Percentiles rank a stretch among this genome's conserved stretches.
phyloP scores from a whole-genome alignment of 1,140 invertebrate species.

The Euwallacea similis region DNA sequence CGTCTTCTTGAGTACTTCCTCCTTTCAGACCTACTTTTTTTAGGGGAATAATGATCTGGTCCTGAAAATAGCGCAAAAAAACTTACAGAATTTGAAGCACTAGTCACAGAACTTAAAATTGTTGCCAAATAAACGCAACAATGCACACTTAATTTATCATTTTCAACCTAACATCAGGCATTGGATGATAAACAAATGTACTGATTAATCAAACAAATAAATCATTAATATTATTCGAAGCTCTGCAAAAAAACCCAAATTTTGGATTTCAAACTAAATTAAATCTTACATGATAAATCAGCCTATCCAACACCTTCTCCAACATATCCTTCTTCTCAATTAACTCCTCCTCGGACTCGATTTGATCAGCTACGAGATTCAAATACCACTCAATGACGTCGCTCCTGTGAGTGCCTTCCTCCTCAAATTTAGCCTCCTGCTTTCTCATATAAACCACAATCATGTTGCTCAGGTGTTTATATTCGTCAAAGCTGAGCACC shows the following conservation, averaged over 20 bases:
- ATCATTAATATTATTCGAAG: background rate
- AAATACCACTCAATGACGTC: constrained; percentile 95
- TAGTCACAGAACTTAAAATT: too few species aligned
- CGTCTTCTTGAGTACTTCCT: constrained; percentile 58
- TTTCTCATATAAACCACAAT: constrained; percentile 86
- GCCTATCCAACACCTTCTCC: constrained; percentile 94
- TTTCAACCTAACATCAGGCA: too few species aligned
- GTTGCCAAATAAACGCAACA: background rate
- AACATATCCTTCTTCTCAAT: constrained; percentile 85
- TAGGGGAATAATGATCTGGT: constrained; percentile 91
- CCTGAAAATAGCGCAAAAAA: constrained; percentile 59
- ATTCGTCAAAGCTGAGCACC: constrained; percentile 92
- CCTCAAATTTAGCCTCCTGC: constrained; percentile 70
- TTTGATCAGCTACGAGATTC: constrained; percentile 81
- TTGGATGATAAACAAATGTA: too few species aligned
- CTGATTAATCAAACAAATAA: background rate
- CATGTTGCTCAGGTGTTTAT: constrained; percentile 90
- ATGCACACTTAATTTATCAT: background rate
- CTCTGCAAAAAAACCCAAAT: background rate
- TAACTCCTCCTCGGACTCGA: constrained; percentile 90
- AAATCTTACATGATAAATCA: constrained; percentile 82
- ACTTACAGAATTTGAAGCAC: too few species aligned
- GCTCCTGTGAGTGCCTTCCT: constrained; percentile 74
- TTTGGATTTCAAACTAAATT: background rate
- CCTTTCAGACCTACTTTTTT: constrained; percentile 64